A percentile compares a stretch with the other conserved stretches of the same genome.
These are phyloP conservation scores for Epizoanthus scotinus DNA, from an alignment of 92 coral and sea anemone species.

Conservation along the genomic window DNA sequence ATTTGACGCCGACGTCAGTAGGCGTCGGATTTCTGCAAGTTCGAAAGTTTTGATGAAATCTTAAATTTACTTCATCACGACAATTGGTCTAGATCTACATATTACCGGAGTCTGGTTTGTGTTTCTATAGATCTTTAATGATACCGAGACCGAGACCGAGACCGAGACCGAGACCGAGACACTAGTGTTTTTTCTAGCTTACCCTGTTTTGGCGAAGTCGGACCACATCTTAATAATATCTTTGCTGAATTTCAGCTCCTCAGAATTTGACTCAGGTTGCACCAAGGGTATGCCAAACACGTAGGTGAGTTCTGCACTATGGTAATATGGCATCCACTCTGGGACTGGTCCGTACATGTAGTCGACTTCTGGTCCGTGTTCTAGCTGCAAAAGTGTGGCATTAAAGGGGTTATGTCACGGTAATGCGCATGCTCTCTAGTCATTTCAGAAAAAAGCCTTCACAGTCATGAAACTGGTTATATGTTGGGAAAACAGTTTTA, in stretches of 20 bases:
- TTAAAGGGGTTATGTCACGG: too few relatives aligned
- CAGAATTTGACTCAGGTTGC: neutral
- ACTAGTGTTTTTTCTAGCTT: neutral
- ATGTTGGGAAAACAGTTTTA: too few relatives aligned
- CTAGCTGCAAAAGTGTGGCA: neutral
- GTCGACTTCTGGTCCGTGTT: neutral
- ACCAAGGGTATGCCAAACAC: constrained; percentile 7
- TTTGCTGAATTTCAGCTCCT: neutral
- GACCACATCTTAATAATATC: constrained; percentile 10
- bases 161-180: too few relatives aligned
- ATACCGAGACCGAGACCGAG: too few relatives aligned
- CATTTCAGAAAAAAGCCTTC: too few relatives aligned
- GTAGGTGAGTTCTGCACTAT: neutral
- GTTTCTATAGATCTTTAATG: too few relatives aligned
- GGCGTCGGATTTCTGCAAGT: constrained; percentile 1
- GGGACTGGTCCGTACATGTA: neutral
- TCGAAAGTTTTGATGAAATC: too few relatives aligned
- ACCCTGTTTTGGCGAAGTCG: constrained; percentile 12
- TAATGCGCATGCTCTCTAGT: too few relatives aligned
- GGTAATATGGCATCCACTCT: neutral
- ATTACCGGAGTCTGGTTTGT: too few relatives aligned
- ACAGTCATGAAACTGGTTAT: too few relatives aligned
- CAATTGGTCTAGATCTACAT: too few relatives aligned
- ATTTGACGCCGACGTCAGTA: neutral
- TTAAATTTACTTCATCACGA: too few relatives aligned